Conservation (phyloP, 2,113 vertebrate genomes). For the Agapornis roseicollis region DNA sequence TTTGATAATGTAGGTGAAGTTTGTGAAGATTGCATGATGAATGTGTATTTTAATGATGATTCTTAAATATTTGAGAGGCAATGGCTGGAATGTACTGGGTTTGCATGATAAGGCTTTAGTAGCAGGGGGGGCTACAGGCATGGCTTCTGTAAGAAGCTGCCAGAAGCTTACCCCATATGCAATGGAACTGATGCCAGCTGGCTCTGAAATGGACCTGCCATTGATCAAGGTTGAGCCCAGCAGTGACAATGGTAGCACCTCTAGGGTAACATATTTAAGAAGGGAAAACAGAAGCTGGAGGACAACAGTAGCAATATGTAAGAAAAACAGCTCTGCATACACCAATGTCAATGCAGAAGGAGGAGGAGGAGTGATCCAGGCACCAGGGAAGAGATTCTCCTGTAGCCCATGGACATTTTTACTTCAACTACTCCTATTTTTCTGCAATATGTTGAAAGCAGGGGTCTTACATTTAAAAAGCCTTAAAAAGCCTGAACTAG, state of each 20-base stretch:
- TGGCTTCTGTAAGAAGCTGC: background rate
- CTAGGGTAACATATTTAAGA: background rate
- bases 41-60: background rate
- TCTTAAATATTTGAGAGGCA: background rate
- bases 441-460: background rate
- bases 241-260: fast-evolving
- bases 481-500: background rate
- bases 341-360: background rate
- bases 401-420: background rate
- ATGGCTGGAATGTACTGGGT: background rate
- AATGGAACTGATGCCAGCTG: background rate
- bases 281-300: background rate
- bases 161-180: background rate
- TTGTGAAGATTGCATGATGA: background rate
- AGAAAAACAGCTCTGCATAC: background rate
- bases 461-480: background rate
- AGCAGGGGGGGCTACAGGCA: background rate
- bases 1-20: background rate
- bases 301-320: background rate
- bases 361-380: background rate
- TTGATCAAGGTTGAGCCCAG: background rate
- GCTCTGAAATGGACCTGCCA: background rate
- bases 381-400: background rate
- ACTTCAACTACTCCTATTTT: background rate
- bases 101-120: background rate